Evolutionary conservation across 2,888 invertebrate genomes (phyloP).

Genomic region (Napeogenes sylphis): DNA sequence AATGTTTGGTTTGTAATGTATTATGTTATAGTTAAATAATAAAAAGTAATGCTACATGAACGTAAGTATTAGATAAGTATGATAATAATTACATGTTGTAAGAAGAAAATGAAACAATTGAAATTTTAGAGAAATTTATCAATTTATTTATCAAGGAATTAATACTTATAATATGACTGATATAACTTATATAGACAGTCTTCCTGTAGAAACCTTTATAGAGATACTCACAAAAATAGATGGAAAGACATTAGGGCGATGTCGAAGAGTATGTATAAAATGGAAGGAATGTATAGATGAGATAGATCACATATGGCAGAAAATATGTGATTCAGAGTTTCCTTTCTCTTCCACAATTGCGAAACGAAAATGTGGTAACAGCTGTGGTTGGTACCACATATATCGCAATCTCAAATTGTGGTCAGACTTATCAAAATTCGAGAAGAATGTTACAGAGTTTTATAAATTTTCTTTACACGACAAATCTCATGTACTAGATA

Average conservation of each 20-base stretch:
- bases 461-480: constrained; percentile 56
- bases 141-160: no score
- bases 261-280: constrained; percentile 53
- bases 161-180: constrained; percentile 8
- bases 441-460: constrained; percentile 47
- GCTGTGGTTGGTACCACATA: constrained; percentile 56
- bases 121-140: no score
- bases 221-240: constrained; percentile 54
- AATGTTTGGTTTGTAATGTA: no score
- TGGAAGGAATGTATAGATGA: constrained; percentile 56
- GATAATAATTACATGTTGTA: neutral
- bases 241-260: constrained; percentile 51
- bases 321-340: constrained; percentile 50
- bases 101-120: no score
- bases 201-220: constrained; percentile 58
- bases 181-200: constrained; percentile 36
- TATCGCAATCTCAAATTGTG: constrained; percentile 58
- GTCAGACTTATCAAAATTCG: constrained; percentile 42
- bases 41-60: neutral
- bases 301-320: constrained; percentile 53
- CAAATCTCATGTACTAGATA: constrained; percentile 48
- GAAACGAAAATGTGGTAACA: constrained; percentile 50
- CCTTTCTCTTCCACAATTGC: constrained; percentile 54
- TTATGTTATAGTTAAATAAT: neutral
- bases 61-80: neutral